Base-by-base conservation (phyloP, 2,113 vertebrate genomes). In the Climacteris rufus region DNA sequence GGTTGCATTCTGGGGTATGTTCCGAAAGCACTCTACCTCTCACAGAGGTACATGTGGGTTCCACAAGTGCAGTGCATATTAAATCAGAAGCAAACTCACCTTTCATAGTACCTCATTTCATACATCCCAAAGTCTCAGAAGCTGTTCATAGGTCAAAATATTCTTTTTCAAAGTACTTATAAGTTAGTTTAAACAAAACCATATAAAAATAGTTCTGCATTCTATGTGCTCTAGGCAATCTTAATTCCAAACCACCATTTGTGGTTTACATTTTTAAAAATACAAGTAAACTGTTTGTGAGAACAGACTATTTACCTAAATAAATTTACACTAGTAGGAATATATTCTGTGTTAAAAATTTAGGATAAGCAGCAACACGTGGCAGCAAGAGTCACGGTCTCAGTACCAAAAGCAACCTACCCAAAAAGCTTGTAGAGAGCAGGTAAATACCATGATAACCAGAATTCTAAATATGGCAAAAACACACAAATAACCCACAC, bases 31-130 rank as follows among this genome's bases (percentile, higher is more conserved):
- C 9, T 75, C 22, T 15, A 3, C 6, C 22, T 74, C 50, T 49
- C 47, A 47, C 2, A 57, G 22, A 79, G 65, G 23, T 10, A 39
- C 14, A 22, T 1, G 14, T 7, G 13, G 17, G 13, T 22, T 18
- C 2, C 7, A 7, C 5, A 5, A 42, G 14, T 13, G 35, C 1
- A 10, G 2, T 17, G 27, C 23, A 72, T 18, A 39, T 35, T 54
- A 68, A 61, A 93, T 21, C 4, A 82, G 13, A 78, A 94, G 33
- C 11, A 84, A 72, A 82, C 25, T 31, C 30, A 33, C n/a, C 7
- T 65, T 61, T 37, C 53, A 40, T 1, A 56, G 7, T 6, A 24
- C 6, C 10, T 71, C 2, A 76, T 35, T 88, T 68, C 63, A 80
- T 13, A 42, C 4, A 76, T 20, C 19, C 19, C 1, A 0, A 56